Evolutionary conservation across 1,140 invertebrate genomes (phyloP), one percentile per base, ranked within the genome.

Genomic region (Drosophila tropicalis): DNA sequence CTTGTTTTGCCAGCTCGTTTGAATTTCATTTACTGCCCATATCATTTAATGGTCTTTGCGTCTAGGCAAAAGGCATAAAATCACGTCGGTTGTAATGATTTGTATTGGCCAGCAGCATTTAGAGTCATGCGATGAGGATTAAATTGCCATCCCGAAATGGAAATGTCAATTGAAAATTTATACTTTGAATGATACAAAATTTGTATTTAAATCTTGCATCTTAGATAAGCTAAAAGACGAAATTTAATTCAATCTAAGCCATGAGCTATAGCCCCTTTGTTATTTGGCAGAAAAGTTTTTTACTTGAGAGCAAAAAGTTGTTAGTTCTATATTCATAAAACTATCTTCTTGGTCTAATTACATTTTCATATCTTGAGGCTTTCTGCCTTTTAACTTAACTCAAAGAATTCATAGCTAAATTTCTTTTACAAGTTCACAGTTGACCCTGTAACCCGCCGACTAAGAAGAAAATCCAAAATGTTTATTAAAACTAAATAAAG

Each of bases 401-500:
- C 6, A 13, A 17, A 17, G n/a, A 58, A 19, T 3, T 36, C 15
- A 34, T 36, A 58, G 32, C 15, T 2, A 56, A 56, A 55, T 9
- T 29, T 34, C 9, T 29, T 32, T 17, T 6, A 12, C 56, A 6
- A 58, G 56, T 66, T 57, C 60, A 63, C 51, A 80, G 73, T 72
- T 77, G 80, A 87, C 84, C 83, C 41, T 68, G 0, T n/a, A 65
- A 17, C 60, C 65, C 32, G 32, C 65, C 87, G 75, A 76, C 54
- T 1, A 44, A 44, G 15, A n/a, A 17, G 40, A 55, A 34, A 39
- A 39, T 19, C 2, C 60, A 17, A 56, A 81, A 78, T 85, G 58
- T 80, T 83, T 83, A 87, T 87, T 87, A 83, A 87, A 87, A 87
- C 72, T 87, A 87, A 87, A 87, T 87, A 89, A 87, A 87, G 83